Evolutionary conservation across 2,888 invertebrate species (phyloP).

Genomic region (Junonia oenone): DNA sequence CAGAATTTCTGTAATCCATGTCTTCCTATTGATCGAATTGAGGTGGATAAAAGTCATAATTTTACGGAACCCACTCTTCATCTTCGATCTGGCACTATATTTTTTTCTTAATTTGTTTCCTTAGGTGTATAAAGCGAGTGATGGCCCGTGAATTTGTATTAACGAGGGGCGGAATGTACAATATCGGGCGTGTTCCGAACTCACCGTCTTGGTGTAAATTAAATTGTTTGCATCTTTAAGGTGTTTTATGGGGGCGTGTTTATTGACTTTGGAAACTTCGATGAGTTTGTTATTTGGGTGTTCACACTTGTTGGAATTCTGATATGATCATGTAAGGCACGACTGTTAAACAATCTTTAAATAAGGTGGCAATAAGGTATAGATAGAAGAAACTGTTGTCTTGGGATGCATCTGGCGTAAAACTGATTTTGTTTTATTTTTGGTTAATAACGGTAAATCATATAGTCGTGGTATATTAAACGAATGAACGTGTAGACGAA

Average conservation of each 20-base stretch:
- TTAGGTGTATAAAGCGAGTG: constrained; percentile 30
- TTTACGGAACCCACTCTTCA: background rate
- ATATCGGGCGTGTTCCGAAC: constrained; percentile 51
- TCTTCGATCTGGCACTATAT: background rate
- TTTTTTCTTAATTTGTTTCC: constrained; percentile 34
- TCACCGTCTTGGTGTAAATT: constrained; percentile 58
- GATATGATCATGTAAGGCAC: constrained; percentile 3
- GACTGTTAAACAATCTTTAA: too few relatives aligned
- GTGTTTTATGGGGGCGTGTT: constrained; percentile 37
- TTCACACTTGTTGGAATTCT: constrained; percentile 9
- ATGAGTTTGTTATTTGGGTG: constrained; percentile 12
- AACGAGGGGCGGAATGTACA: constrained; percentile 56
- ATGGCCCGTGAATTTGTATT: constrained; percentile 55
- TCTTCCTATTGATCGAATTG: background rate
- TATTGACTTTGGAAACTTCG: constrained; percentile 24
- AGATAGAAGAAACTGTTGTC: too few relatives aligned
- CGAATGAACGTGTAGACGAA: too few relatives aligned
- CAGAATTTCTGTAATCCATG: too few relatives aligned
- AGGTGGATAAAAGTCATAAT: background rate
- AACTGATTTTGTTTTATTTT: too few relatives aligned
- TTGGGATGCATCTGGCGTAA: too few relatives aligned
- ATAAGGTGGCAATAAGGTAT: too few relatives aligned
- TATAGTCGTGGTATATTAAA: too few relatives aligned
- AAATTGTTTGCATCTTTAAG: constrained; percentile 57
- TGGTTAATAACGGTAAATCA: too few relatives aligned